Conservation (phyloP, 2,113 vertebrate species). For the Halichoeres trimaculatus region DNA sequence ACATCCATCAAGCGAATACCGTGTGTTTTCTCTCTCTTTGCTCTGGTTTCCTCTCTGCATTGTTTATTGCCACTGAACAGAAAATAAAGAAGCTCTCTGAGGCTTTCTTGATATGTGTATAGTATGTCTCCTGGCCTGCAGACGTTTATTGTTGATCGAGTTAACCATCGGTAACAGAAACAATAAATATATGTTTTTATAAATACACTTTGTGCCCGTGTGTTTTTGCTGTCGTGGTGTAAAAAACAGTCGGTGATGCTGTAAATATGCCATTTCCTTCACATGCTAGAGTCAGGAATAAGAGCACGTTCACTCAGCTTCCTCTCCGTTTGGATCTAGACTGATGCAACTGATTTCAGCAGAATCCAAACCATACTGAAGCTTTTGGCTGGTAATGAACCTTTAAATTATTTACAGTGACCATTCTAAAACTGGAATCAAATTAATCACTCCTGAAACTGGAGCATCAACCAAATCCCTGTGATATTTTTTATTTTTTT, state of each 20-base stretch:
- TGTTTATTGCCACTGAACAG: constrained; percentile 76
- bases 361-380: neutral
- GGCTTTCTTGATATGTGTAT: constrained; percentile 65
- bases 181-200: constrained; percentile 87
- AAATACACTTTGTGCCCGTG: constrained; percentile 43
- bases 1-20: constrained; percentile 22
- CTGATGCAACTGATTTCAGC: neutral
- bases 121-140: constrained; percentile 72
- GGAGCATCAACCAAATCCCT: neutral
- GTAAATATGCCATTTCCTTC: no score
- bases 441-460: constrained; percentile 3
- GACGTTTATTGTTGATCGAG: constrained; percentile 76
- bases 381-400: constrained; percentile 22
- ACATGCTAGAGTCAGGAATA: no score
- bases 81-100: constrained; percentile 43
- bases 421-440: constrained; percentile 36
- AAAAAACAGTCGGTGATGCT: no score
- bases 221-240: constrained; percentile 22
- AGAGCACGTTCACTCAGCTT: no score
- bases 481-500: neutral
- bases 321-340: no score
- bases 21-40: constrained; percentile 36
- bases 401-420: constrained; percentile 49
- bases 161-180: constrained; percentile 83
- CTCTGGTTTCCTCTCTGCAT: constrained; percentile 55